phyloP scores from a whole-genome alignment of 2,888 invertebrate genomes.

The Barypeithes pellucidus region DNA sequence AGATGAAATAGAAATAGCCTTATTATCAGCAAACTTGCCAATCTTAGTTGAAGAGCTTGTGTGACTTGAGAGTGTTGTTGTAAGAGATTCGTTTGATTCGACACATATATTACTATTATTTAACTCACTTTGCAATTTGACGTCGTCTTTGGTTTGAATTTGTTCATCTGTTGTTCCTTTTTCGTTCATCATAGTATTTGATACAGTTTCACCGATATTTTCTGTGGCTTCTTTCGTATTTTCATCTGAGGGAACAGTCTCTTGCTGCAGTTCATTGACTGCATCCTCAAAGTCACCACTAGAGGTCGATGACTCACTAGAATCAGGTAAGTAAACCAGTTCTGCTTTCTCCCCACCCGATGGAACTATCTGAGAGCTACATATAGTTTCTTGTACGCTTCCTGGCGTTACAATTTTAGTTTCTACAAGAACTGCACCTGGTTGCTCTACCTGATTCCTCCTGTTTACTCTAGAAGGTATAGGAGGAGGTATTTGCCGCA shows the following conservation, averaged over 20 bases:
- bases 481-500: conserved; percentile 38
- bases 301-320: conserved; percentile 59
- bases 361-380: conserved; percentile 68
- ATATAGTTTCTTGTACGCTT: conserved; percentile 72
- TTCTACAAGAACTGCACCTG: conserved; percentile 72
- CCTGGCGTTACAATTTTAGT: conserved; percentile 71
- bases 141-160: not conserved
- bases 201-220: not conserved
- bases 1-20: conserved; percentile 1
- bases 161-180: not conserved
- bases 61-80: conserved; percentile 42
- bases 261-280: conserved; percentile 66
- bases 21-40: not conserved
- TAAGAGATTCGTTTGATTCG: conserved; percentile 51
- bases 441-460: conserved; percentile 53
- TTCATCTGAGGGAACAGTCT: conserved; percentile 59
- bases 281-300: conserved; percentile 42
- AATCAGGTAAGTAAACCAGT: conserved; percentile 80
- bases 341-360: conserved; percentile 73
- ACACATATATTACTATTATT: conserved; percentile 20
- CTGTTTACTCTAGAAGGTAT: conserved; percentile 47
- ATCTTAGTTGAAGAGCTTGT: conserved; percentile 47
- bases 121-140: conserved; percentile 1
- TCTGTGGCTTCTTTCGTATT: not conserved
- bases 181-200: too few relatives aligned